Evolutionary conservation across 2,797 vertebrate genomes (phyloP), one percentile per base, ranked within the genome.

Genomic region (Dryobates pubescens): DNA sequence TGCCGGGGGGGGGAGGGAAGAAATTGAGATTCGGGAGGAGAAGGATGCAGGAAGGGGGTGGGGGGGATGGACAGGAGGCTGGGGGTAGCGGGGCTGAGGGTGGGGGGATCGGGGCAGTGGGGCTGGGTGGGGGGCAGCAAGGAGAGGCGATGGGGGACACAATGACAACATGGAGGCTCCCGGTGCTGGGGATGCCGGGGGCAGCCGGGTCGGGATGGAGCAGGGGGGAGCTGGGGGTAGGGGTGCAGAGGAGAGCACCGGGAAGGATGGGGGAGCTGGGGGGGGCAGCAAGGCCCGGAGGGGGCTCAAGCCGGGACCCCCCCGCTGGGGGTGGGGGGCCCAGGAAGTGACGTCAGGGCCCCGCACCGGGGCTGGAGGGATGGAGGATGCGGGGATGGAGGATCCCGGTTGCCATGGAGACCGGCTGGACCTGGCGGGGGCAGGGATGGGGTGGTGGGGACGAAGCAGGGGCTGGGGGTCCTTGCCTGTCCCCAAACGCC

Each of bases 401-500:
- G 87, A 89, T 96, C 87, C 36, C 56, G 95, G 98, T 98, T 98
- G 97, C 96, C 97, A 98, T 98, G 98, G 98, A 97, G 94, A 98
- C 97, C 97, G 97, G 68, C 56, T 77, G 90, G 90, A 89, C 76
- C 65, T 1, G 58, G 70, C 7, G 96, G 95, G 94, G 30, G 20
- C 36, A 15, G 13, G 34, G 70, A 34, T 16, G 43, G 27, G 15
- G 9, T 14, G 49, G 57, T 5, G 22, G n/a, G 54, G 13, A 29
- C 27, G 3, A 19, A 26, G 7, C 3, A 22, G 47, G 63, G n/a
- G 6, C 36, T 17, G 76, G 41, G 6, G 64, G 47, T 26, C 75
- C 38, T 53, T 36, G 56, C 27, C 10, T 58, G 41, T 58, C 64
- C 30, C 36, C 51, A n/a, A 17, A 3, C 18, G 57, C 30, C 17